A percentile compares a stretch with the other conserved stretches of the same genome.
Evolutionary conservation across 1,140 invertebrate genomes (phyloP).

Genomic region (Hycleus cichorii): DNA sequence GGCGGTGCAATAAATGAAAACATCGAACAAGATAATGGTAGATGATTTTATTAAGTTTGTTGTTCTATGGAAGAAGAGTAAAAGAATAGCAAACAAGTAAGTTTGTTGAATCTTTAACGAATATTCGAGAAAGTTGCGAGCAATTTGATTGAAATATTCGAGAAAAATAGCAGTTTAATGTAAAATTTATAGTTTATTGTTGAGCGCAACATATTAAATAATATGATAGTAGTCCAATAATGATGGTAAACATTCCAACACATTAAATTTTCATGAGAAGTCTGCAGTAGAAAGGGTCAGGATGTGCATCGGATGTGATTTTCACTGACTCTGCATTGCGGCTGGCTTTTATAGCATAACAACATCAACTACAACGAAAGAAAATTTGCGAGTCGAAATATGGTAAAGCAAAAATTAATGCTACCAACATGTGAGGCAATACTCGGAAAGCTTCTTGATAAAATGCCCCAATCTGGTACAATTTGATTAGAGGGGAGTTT

Average conservation of each 20-base stretch:
- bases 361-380: neutral
- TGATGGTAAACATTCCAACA: slow-evolving; percentile 7
- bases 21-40: too few relatives aligned
- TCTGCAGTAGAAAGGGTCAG: slow-evolving; percentile 7
- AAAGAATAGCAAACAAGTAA: too few relatives aligned
- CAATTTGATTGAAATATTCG: too few relatives aligned
- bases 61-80: too few relatives aligned
- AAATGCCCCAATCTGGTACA: too few relatives aligned
- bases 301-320: slow-evolving; percentile 11
- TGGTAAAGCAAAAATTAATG: slow-evolving; percentile 12
- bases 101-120: too few relatives aligned
- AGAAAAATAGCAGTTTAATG: too few relatives aligned
- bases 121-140: too few relatives aligned
- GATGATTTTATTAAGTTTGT: too few relatives aligned
- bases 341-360: slow-evolving; percentile 8
- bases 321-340: slow-evolving; percentile 10
- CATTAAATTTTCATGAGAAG: slow-evolving; percentile 15
- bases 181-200: too few relatives aligned
- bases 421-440: neutral
- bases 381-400: slow-evolving; percentile 9
- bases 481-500: neutral
- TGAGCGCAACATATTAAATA: slow-evolving; percentile 6
- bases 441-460: too few relatives aligned
- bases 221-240: neutral
- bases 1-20: too few relatives aligned